Conservation (phyloP, 2,888 invertebrate species). For the Carpatolechia fugitivella region DNA sequence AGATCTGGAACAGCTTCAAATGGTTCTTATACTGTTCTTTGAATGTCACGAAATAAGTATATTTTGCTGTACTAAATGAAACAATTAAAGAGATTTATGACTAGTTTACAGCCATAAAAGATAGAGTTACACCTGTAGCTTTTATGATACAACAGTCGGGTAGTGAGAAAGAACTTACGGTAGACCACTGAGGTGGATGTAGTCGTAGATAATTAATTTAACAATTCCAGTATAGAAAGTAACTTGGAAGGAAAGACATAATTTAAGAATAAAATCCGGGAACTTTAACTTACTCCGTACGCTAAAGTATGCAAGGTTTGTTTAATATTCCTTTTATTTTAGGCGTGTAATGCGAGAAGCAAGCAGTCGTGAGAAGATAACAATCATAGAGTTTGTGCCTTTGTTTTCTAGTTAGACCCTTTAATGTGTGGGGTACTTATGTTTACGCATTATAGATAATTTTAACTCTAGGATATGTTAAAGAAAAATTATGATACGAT, state of each 20-base stretch:
- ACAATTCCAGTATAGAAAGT: neutral
- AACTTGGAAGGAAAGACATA: neutral
- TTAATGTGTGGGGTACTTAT: neutral
- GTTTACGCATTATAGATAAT: neutral
- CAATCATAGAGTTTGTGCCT: slow-evolving; percentile 25
- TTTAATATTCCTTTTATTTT: slow-evolving; percentile 4
- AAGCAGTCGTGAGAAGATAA: slow-evolving; percentile 39
- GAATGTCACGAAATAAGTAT: slow-evolving; percentile 18
- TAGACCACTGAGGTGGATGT: too few relatives aligned
- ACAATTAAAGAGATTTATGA: slow-evolving; percentile 1
- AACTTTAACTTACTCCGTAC: neutral
- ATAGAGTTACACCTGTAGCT: neutral
- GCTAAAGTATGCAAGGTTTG: neutral
- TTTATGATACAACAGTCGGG: neutral
- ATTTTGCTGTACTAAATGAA: slow-evolving; percentile 2
- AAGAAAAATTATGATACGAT: too few relatives aligned
- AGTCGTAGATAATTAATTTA: neutral
- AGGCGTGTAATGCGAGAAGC: slow-evolving; percentile 9
- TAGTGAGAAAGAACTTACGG: neutral
- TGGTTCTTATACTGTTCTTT: slow-evolving; percentile 14
- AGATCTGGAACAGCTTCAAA: slow-evolving; percentile 34
- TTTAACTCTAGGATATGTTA: too few relatives aligned
- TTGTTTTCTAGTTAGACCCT: slow-evolving; percentile 23
- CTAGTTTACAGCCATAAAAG: neutral
- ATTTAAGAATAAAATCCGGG: neutral